Conservation (phyloP, 2,888 invertebrate species). For the Ligdia adustata region DNA sequence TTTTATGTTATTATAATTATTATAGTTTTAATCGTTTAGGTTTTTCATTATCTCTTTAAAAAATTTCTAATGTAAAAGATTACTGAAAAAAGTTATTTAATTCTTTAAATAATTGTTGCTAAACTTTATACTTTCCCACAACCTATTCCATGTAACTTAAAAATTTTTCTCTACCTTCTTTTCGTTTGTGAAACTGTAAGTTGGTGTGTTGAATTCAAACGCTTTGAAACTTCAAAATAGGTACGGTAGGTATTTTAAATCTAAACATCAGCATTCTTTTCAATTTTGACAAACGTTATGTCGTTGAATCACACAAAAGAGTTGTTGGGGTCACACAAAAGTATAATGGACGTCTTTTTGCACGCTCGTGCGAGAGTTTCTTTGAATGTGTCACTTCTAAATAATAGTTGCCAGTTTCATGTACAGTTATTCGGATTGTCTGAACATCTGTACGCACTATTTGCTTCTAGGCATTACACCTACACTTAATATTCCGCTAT, state of each 20-base stretch:
- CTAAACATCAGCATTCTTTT: constrained; percentile 14
- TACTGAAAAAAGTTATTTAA: too few relatives aligned
- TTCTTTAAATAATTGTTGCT: too few relatives aligned
- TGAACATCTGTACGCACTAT: constrained; percentile 27
- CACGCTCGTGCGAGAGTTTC: constrained; percentile 23
- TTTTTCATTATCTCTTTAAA: too few relatives aligned
- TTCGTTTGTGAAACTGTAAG: not conserved
- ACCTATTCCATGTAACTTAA: too few relatives aligned
- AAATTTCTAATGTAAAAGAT: too few relatives aligned
- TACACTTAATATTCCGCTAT: constrained; percentile 21
- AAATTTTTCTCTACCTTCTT: too few relatives aligned
- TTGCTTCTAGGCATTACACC: constrained; percentile 27
- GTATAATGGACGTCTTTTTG: constrained; percentile 25
- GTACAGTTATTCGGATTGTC: constrained; percentile 25
- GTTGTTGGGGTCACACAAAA: constrained; percentile 25
- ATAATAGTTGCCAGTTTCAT: constrained; percentile 25
- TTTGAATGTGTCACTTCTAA: constrained; percentile 24
- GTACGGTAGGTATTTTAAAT: constrained; percentile 2
- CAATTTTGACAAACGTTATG: constrained; percentile 19
- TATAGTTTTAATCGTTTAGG: too few relatives aligned
- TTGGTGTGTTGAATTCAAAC: constrained; percentile 3
- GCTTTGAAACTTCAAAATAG: constrained; percentile 8
- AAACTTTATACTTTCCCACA: too few relatives aligned
- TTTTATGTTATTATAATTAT: too few relatives aligned
- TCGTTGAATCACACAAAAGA: constrained; percentile 21